These are phyloP conservation scores for Phylloscopus collybita DNA, from an alignment of 2,797 vertebrate genomes.

Conservation along the genomic window DNA sequence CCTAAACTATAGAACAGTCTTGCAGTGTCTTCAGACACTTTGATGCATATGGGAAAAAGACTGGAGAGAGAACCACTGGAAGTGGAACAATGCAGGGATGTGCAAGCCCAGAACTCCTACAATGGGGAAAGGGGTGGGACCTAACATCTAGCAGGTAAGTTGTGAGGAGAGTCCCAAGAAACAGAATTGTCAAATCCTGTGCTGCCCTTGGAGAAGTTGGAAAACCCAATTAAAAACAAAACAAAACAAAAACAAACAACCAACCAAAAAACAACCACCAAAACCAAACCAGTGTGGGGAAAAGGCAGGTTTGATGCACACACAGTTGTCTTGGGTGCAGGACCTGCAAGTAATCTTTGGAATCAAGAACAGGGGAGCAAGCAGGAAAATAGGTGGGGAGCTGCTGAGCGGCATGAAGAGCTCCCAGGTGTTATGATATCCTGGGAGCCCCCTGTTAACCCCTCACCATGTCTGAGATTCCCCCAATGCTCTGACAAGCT, in stretches of 20 bases:
- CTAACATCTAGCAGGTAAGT: background rate
- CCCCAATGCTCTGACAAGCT: background rate
- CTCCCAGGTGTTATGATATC: background rate
- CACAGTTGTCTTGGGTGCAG: background rate
- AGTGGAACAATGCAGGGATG: background rate
- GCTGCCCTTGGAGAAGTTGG: background rate
- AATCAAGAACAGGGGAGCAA: background rate
- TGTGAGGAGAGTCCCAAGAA: background rate
- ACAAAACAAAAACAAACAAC: too few relatives aligned
- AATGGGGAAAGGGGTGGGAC: background rate
- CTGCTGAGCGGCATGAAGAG: background rate
- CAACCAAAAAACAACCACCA: background rate
- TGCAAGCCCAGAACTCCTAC: background rate
- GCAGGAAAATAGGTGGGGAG: background rate
- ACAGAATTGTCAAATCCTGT: background rate
- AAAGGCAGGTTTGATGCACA: background rate
- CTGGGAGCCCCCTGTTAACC: background rate
- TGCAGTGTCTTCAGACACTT: background rate
- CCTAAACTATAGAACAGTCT: background rate
- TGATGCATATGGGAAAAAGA: background rate
- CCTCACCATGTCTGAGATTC: background rate
- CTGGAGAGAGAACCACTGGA: background rate
- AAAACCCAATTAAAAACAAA: background rate
- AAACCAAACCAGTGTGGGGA: background rate
- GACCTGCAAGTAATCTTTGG: background rate